Percentiles rank a stretch among this genome's conserved stretches.
Conservation (phyloP, 1,140 invertebrate genomes). For the Hylaeus volcanicus region DNA sequence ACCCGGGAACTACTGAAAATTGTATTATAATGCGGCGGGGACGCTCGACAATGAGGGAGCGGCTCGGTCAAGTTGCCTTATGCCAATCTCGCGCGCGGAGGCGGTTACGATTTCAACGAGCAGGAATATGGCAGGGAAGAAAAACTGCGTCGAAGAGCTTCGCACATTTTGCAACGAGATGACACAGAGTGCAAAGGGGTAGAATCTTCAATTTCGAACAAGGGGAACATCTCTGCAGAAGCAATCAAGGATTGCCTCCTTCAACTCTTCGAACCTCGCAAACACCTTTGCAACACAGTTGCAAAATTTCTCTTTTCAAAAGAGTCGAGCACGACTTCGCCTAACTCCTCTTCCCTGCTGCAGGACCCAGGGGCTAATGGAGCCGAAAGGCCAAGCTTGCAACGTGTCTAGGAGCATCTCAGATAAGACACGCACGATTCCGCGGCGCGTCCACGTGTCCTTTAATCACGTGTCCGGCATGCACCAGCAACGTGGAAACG, state of each 20-base stretch:
- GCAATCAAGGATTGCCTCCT: no score
- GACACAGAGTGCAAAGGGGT: no score
- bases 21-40: constrained; percentile 77
- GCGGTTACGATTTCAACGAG: constrained; percentile 74
- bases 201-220: no score
- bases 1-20: constrained; percentile 73
- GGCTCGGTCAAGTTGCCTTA: constrained; percentile 77
- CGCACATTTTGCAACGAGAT: no score
- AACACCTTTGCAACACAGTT: no score
- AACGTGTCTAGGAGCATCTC: constrained; percentile 34
- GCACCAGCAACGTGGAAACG: constrained; percentile 26
- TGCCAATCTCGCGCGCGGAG: constrained; percentile 75
- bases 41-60: constrained; percentile 73
- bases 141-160: no score
- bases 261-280: no score
- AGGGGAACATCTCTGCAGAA: no score
- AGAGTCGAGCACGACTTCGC: not conserved
- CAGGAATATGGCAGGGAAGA: no score
- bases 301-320: no score
- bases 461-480: constrained; percentile 45
- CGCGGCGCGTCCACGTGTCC: constrained; percentile 10
- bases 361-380: not conserved
- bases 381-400: not conserved
- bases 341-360: not conserved
- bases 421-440: constrained; percentile 60